Evolutionary conservation across 2,113 vertebrate species (phyloP), one percentile per base, ranked within the genome.

Genomic region (Verasper variegatus): DNA sequence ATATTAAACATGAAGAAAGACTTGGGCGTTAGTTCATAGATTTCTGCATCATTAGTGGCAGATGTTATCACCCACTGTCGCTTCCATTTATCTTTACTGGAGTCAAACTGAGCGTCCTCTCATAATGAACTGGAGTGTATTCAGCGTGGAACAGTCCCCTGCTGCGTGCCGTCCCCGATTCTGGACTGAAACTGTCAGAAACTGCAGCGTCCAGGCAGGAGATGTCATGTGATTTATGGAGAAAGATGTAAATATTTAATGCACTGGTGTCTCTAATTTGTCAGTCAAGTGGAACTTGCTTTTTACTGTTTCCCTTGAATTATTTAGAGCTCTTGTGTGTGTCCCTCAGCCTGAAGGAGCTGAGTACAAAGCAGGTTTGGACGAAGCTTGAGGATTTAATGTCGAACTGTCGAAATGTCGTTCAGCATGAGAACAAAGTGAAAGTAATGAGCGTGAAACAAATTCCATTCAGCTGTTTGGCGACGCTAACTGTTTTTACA

Each of bases 81-180:
- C 24, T 8, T 7, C 27, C 27, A 21, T 9, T 57, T 27, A 13
- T 31, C 47, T 24, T 27, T 5, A 21, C 31, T 68, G 35, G 64
- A 66, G 49, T 21, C 23, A 24, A 20, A 27, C 0, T 1, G n/a
- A 10, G n/a, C 45, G 62, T n/a, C 51, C 31, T 24, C 51, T 21
- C 0, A 20, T 60, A 14, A 72, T 20, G 18, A 68, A 9, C 54
- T 15, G 49, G 12, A 66, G 2, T 23, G 3, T 49, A 10, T 27
- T 56, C 17, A 20, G 37, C 5, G 0, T 54, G 5, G 42, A 4
- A 60, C 56, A 14, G 18, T 56, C n/a, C 3, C 24, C 59, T 13
- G 17, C 45, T 42, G 59, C 20, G 60, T 17, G 11, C 20, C 2
- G 18, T 18, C 64, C 45, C 35, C 94, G 57, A 95, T 95, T 83